Conservation (phyloP, 2,797 vertebrate species). For the Hafferia zeledoni region DNA sequence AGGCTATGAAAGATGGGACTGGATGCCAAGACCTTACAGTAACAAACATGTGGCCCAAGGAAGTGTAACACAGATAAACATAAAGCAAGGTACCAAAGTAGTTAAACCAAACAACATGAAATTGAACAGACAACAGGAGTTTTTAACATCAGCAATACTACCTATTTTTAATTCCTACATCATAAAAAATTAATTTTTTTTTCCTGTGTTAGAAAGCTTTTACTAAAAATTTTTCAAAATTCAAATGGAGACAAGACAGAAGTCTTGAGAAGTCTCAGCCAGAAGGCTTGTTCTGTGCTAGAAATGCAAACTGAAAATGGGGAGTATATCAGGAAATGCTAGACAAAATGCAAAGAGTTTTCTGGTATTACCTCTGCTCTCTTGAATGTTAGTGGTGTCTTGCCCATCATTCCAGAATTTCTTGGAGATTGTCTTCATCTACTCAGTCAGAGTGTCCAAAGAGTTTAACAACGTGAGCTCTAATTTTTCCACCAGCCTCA, state of each 20-base stretch:
- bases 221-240: background rate
- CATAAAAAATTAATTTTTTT: background rate
- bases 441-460: background rate
- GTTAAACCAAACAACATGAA: background rate
- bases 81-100: background rate
- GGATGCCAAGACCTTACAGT: background rate
- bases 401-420: background rate
- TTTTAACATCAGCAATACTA: background rate
- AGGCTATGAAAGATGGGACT: background rate
- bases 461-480: background rate
- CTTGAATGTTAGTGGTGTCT: background rate
- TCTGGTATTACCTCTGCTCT: background rate
- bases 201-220: background rate
- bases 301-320: background rate
- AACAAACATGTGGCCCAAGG: background rate
- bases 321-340: background rate
- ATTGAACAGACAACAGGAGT: background rate
- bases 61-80: background rate
- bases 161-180: background rate
- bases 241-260: background rate
- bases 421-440: background rate
- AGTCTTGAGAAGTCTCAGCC: background rate
- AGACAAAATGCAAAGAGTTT: background rate
- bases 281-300: background rate
- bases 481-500: background rate